Conservation (phyloP, 2,888 invertebrate species). For the Andrena praecox region DNA sequence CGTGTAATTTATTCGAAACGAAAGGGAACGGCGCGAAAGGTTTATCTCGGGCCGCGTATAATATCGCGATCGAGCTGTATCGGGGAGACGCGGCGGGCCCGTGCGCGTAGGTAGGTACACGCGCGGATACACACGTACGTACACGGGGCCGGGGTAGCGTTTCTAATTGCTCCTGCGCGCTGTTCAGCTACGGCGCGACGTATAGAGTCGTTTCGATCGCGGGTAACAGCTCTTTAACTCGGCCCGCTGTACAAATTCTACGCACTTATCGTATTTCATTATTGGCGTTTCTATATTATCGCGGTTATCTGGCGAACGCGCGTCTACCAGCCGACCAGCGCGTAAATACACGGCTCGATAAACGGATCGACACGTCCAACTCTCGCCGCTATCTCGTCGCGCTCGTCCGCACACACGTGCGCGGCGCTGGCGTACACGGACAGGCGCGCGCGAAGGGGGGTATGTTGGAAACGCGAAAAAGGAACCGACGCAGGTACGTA, state of each 20-base stretch:
- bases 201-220: constrained; percentile 66
- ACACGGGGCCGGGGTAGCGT: constrained; percentile 12
- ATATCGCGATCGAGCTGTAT: constrained; percentile 43
- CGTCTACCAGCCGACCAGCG: constrained; percentile 56
- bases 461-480: constrained; percentile 27
- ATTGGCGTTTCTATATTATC: constrained; percentile 66
- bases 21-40: constrained; percentile 21
- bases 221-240: constrained; percentile 55
- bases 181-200: constrained; percentile 22
- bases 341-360: constrained; percentile 69
- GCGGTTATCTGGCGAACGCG: constrained; percentile 59
- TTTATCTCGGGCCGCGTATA: constrained; percentile 37
- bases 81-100: not conserved
- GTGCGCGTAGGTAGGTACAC: not conserved
- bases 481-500: constrained; percentile 8
- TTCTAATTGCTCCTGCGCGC: constrained; percentile 56
- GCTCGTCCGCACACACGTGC: constrained; percentile 9
- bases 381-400: constrained; percentile 47
- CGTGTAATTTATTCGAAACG: constrained; percentile 51
- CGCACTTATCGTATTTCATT: constrained; percentile 65
- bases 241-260: constrained; percentile 40
- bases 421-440: not conserved
- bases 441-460: not conserved
- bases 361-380: constrained; percentile 64
- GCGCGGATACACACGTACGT: constrained; percentile 8